These are phyloP conservation scores for Heteronetta atricapilla DNA, from an alignment of 2,113 vertebrate species.

Conservation along the genomic window DNA sequence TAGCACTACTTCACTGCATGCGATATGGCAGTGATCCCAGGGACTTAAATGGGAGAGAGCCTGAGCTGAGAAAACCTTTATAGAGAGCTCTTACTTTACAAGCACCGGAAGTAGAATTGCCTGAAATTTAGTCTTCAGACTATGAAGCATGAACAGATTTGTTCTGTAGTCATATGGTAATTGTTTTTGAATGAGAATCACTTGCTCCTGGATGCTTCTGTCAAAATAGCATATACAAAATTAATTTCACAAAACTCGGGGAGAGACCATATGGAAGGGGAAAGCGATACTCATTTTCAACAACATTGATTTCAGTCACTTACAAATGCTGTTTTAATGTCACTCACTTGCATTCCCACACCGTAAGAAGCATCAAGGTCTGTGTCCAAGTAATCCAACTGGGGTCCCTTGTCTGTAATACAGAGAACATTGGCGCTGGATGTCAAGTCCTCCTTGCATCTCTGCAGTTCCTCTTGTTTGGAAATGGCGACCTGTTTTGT, in stretches of 20 bases:
- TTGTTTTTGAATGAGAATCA: neutral
- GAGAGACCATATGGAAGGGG: neutral
- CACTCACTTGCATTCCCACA: neutral
- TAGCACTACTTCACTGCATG: neutral
- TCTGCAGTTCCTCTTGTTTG: neutral
- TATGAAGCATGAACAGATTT: neutral
- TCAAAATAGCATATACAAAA: neutral
- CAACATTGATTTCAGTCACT: neutral
- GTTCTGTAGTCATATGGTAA: neutral
- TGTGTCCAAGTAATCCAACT: neutral
- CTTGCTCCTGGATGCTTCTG: neutral
- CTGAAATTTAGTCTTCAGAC: neutral
- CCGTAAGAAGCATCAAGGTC: neutral
- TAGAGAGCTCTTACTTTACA: neutral
- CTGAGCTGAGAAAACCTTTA: neutral
- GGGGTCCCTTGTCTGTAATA: neutral
- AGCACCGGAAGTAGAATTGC: neutral
- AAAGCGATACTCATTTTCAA: constrained; percentile 9
- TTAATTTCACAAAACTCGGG: neutral
- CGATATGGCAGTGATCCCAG: neutral
- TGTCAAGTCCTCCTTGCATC: neutral
- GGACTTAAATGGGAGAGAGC: neutral
- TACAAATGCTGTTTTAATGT: neutral
- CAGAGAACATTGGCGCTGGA: neutral
- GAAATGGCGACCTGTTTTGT: neutral